Percentiles rank a stretch among this genome's conserved stretches.
These are phyloP conservation scores for Lophotis ruficrista DNA, from an alignment of 2,113 vertebrate genomes.

Conservation along the genomic window DNA sequence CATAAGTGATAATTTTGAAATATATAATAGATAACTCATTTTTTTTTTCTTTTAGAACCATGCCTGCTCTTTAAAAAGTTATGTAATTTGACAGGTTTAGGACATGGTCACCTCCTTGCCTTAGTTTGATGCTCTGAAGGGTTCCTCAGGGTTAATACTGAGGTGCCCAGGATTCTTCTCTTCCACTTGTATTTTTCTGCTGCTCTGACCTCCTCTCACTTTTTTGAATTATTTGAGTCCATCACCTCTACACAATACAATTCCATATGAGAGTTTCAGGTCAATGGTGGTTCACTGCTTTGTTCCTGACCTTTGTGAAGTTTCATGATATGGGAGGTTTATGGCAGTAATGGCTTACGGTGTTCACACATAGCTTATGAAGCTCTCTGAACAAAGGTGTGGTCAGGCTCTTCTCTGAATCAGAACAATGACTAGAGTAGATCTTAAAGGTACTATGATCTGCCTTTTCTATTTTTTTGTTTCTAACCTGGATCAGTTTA, in stretches of 20 bases:
- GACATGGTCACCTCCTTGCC: not conserved
- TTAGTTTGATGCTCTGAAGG: not conserved
- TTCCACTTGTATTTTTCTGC: not conserved
- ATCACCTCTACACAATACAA: not conserved
- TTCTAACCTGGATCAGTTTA: not conserved
- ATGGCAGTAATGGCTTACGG: fast-evolving
- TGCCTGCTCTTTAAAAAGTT: not conserved
- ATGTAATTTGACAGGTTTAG: not conserved
- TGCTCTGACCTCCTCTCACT: not conserved
- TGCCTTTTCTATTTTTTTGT: not conserved
- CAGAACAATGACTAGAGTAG: not conserved
- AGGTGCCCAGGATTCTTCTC: not conserved
- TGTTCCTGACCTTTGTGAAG: not conserved
- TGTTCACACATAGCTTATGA: not conserved
- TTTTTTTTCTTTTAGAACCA: not conserved
- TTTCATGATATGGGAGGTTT: not conserved
- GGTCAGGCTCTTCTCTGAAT: not conserved
- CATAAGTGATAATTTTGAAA: not conserved
- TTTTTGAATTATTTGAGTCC: not conserved
- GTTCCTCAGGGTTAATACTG: not conserved
- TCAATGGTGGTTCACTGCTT: not conserved
- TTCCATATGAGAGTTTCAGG: not conserved
- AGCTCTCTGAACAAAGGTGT: not conserved
- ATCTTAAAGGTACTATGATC: not conserved
- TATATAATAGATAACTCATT: not conserved